phyloP scores from a whole-genome alignment of 1,140 invertebrate genomes.

The Dysdera silvatica region DNA sequence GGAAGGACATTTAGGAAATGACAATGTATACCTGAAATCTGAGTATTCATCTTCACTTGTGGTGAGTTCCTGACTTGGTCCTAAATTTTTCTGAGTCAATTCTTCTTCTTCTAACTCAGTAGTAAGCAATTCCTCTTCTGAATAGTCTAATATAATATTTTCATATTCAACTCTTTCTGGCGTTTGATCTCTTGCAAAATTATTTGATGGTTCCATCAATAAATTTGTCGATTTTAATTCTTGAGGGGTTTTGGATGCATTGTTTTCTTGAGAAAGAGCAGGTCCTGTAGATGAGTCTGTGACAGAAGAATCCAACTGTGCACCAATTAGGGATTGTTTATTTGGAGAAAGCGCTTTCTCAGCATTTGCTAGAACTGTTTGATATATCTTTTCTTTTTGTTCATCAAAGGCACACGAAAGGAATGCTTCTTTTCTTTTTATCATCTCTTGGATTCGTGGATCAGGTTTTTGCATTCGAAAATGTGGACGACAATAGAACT shows the following conservation, averaged over 20 bases:
- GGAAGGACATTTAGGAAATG: too few species aligned
- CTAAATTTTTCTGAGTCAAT: conserved; percentile 85
- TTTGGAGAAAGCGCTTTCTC: conserved; percentile 19
- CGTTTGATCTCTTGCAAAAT: conserved; percentile 44
- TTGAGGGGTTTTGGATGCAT: neutral
- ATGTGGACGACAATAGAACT: conserved; percentile 32
- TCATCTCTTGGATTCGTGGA: conserved; percentile 26
- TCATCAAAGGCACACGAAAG: conserved; percentile 24
- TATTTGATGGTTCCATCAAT: neutral
- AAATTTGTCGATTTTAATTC: too few species aligned
- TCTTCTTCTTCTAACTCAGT: conserved; percentile 83
- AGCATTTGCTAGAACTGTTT: conserved; percentile 21
- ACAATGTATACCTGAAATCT: conserved; percentile 58
- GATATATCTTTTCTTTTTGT: conserved; percentile 21
- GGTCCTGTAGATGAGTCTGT: neutral
- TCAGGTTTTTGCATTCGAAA: conserved; percentile 33
- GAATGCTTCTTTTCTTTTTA: conserved; percentile 34
- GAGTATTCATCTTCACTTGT: conserved; percentile 56
- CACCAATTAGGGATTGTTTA: neutral
- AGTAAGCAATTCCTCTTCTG: conserved; percentile 57
- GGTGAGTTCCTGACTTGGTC: conserved; percentile 55
- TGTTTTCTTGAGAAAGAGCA: neutral
- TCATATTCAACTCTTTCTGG: conserved; percentile 77
- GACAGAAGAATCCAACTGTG: neutral
- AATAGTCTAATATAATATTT: conserved; percentile 52